Evolutionary conservation across 1,140 invertebrate species (phyloP).

Genomic region (Drosophila auraria): DNA sequence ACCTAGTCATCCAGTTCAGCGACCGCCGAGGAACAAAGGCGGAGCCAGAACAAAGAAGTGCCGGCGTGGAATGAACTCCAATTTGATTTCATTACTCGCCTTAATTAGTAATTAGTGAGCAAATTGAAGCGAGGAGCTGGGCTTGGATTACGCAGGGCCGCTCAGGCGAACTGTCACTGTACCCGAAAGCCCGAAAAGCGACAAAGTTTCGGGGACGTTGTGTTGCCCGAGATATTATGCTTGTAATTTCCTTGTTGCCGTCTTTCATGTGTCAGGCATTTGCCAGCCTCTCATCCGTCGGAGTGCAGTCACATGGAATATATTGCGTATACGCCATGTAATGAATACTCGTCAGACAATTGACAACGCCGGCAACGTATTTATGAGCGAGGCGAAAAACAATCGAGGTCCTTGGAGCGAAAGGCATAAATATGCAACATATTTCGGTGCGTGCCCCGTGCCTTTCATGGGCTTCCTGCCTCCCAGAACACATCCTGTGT

Average conservation of each 20-base stretch:
- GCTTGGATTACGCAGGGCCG: background rate
- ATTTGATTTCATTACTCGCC: slow-evolving; percentile 43
- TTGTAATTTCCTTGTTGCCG: slow-evolving; percentile 66
- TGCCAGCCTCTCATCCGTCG: slow-evolving; percentile 24
- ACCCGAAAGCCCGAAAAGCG: background rate
- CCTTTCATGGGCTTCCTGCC: slow-evolving; percentile 35
- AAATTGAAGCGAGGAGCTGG: slow-evolving; percentile 28
- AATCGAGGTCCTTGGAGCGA: slow-evolving; percentile 38
- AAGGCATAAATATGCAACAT: slow-evolving; percentile 67
- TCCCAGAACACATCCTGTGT: slow-evolving; percentile 7
- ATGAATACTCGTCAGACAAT: slow-evolving; percentile 61
- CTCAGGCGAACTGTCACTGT: slow-evolving; percentile 36
- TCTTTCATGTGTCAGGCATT: slow-evolving; percentile 66
- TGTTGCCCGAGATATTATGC: slow-evolving; percentile 51
- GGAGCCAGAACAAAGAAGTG: slow-evolving; percentile 27
- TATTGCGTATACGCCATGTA: slow-evolving; percentile 77
- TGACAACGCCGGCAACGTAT: slow-evolving; percentile 57
- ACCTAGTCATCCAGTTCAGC: slow-evolving; percentile 4
- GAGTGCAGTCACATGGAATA: slow-evolving; percentile 46
- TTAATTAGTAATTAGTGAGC: slow-evolving; percentile 45
- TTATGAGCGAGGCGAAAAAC: slow-evolving; percentile 70
- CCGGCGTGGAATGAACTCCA: slow-evolving; percentile 18
- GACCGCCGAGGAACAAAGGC: slow-evolving; percentile 22
- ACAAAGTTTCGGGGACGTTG: slow-evolving; percentile 7
- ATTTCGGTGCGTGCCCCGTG: slow-evolving; percentile 57